phyloP scores from a whole-genome alignment of 2,797 vertebrate genomes.

The Manis pentadactyla region DNA sequence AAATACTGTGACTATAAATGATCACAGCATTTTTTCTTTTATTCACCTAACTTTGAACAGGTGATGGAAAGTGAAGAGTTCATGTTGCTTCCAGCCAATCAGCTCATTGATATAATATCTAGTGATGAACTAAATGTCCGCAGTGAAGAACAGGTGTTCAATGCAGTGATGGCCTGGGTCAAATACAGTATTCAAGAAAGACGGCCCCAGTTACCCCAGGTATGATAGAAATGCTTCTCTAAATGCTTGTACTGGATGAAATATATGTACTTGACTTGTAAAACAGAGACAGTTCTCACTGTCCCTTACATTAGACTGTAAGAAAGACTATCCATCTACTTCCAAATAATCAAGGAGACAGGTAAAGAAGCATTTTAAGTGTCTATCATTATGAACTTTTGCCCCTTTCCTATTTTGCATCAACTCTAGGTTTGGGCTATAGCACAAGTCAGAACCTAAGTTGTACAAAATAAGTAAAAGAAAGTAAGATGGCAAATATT shows the following conservation, averaged over 20 bases:
- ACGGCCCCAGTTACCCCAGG: conserved; percentile 97
- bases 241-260: background rate
- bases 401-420: background rate
- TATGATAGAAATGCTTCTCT: conserved; percentile 71
- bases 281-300: background rate
- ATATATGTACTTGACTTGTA: background rate
- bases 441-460: background rate
- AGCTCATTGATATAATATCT: conserved; percentile 99
- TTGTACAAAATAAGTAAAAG: conserved; percentile 36
- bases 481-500: background rate
- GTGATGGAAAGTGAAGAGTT: conserved; percentile 99
- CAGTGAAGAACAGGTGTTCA: conserved; percentile 99
- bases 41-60: conserved; percentile 84
- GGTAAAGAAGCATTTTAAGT: background rate
- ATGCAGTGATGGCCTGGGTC: conserved; percentile 99
- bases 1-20: background rate
- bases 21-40: conserved; percentile 48
- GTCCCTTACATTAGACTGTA: background rate
- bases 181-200: conserved; percentile 99
- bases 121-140: conserved; percentile 99
- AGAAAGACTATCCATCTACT: background rate
- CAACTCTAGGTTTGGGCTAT: background rate
- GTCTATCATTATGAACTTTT: background rate
- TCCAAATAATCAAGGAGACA: background rate
- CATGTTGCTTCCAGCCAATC: conserved; percentile 98